phyloP scores from a whole-genome alignment of 2,113 vertebrate species.

The Parotia lawesii region DNA sequence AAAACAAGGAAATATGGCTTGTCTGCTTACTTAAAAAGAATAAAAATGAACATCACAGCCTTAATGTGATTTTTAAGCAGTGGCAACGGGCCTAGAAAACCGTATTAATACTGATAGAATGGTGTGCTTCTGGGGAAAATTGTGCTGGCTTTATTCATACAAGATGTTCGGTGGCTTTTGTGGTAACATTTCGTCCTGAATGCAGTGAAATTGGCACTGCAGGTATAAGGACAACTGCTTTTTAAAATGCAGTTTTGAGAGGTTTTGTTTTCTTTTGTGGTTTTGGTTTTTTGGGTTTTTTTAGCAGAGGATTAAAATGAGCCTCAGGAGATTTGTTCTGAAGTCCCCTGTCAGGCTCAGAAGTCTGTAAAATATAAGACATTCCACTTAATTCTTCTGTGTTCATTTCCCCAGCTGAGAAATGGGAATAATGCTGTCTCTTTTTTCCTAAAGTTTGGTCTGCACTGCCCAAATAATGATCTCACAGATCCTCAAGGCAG shows the following conservation, averaged over 20 bases:
- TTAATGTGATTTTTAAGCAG: slow-evolving; percentile 25
- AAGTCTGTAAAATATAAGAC: background rate
- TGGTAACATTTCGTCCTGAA: background rate
- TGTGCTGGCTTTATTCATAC: background rate
- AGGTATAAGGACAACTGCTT: background rate
- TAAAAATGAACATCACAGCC: background rate
- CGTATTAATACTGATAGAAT: background rate
- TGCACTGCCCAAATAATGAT: background rate
- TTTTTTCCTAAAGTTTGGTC: background rate
- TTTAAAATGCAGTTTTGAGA: background rate
- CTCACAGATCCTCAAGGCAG: background rate
- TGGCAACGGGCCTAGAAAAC: background rate
- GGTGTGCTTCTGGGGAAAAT: background rate
- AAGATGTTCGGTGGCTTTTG: background rate
- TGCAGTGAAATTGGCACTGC: background rate
- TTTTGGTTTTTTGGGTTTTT: background rate
- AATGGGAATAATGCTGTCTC: background rate
- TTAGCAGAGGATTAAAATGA: background rate
- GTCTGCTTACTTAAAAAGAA: slow-evolving; percentile 15
- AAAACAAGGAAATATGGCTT: slow-evolving; percentile 28
- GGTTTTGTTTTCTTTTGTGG: background rate
- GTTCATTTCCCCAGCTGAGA: background rate
- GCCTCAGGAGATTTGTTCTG: background rate
- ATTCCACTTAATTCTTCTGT: background rate
- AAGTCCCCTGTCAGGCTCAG: background rate